phyloP scores from a whole-genome alignment of 2,797 vertebrate species.

The Chloroceryle amazona region DNA sequence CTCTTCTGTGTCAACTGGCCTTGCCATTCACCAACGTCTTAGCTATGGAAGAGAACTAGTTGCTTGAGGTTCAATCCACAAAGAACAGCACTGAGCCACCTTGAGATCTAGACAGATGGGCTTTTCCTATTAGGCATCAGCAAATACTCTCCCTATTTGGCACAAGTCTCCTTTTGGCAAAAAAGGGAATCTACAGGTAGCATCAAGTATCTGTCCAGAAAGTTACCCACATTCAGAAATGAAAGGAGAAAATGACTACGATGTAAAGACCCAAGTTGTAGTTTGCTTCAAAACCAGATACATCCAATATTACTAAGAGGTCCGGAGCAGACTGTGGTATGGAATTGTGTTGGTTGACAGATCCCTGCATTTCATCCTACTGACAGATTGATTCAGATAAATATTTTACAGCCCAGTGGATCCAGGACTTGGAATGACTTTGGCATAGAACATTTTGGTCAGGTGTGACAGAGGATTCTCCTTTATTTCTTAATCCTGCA shows the following conservation, averaged over 20 bases:
- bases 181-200: not conserved
- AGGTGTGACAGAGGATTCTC: not conserved
- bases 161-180: not conserved
- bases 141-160: not conserved
- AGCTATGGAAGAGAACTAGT: not conserved
- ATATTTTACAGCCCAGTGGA: not conserved
- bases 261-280: not conserved
- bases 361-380: not conserved
- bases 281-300: not conserved
- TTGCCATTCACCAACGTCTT: not conserved
- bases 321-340: not conserved
- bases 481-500: not conserved
- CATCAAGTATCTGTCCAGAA: not conserved
- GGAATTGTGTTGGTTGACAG: not conserved
- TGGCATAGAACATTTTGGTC: not conserved
- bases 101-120: not conserved
- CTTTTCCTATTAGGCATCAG: not conserved
- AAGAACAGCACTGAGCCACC: not conserved
- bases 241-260: not conserved
- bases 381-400: not conserved
- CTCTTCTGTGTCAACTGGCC: not conserved
- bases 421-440: not conserved
- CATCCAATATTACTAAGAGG: not conserved
- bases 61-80: not conserved
- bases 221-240: not conserved